These are phyloP conservation scores for Sylvilagus floridanus DNA, from an alignment of 2,797 vertebrate species.

Conservation along the genomic window DNA sequence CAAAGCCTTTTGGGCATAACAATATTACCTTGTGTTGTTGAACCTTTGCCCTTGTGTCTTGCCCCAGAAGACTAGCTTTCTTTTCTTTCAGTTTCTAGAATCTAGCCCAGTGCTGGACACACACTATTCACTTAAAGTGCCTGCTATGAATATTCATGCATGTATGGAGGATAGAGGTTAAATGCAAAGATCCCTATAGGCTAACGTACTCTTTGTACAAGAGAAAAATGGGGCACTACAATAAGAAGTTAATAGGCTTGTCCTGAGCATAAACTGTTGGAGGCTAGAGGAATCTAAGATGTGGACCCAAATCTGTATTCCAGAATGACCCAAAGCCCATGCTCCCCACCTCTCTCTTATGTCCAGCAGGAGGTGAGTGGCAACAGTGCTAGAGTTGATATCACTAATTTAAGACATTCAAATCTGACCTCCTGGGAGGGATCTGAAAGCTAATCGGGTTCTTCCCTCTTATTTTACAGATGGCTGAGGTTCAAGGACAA, in stretches of 20 bases:
- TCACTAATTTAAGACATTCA: constrained; percentile 8
- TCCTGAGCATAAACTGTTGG: background rate
- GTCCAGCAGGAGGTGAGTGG: background rate
- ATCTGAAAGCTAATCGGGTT: background rate
- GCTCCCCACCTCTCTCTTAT: background rate
- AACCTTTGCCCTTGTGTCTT: background rate
- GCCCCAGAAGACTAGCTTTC: background rate
- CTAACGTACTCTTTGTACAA: background rate
- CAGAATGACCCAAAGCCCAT: background rate
- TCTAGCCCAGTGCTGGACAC: background rate
- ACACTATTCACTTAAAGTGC: background rate
- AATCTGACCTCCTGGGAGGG: background rate
- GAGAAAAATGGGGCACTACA: background rate
- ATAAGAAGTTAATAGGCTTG: background rate
- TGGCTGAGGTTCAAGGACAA: background rate
- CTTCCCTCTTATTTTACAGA: background rate
- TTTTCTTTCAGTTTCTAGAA: background rate
- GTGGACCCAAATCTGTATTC: background rate
- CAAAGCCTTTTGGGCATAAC: background rate
- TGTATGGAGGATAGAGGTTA: background rate
- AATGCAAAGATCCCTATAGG: background rate
- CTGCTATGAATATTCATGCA: background rate
- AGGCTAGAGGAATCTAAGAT: background rate
- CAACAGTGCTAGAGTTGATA: background rate
- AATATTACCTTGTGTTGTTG: background rate